Evolutionary conservation across 1,140 invertebrate genomes (phyloP).

Genomic region (Eurosta solidaginis): DNA sequence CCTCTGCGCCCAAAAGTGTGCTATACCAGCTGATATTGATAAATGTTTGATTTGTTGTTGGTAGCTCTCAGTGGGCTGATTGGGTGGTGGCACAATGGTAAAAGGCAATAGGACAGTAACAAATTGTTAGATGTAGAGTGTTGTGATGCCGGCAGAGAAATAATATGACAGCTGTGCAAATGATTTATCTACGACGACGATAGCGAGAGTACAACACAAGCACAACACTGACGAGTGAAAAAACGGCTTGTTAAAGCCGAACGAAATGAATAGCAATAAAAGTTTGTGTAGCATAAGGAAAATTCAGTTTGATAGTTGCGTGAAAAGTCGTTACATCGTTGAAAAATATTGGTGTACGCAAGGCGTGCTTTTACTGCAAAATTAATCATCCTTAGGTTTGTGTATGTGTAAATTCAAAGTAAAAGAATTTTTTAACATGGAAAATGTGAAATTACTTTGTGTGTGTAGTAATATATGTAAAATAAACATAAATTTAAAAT

Average conservation of each 20-base stretch:
- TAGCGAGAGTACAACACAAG: neutral
- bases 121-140: slow-evolving; percentile 8
- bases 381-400: neutral
- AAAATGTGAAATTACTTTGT: neutral
- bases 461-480: neutral
- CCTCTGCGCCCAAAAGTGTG: neutral
- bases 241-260: neutral
- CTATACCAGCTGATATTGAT: slow-evolving; percentile 3
- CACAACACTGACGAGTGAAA: neutral
- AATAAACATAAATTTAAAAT: neutral
- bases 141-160: neutral
- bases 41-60: neutral
- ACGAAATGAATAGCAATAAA: neutral
- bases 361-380: neutral
- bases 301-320: slow-evolving; percentile 31
- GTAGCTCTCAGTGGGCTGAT: neutral
- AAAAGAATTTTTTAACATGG: neutral
- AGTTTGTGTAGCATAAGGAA: slow-evolving; percentile 19
- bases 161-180: slow-evolving; percentile 14
- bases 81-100: neutral
- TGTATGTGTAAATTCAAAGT: neutral
- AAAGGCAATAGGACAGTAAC: neutral
- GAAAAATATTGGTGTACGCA: neutral
- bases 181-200: neutral
- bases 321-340: slow-evolving; percentile 30